A percentile compares a stretch with the other conserved stretches of the same genome.
phyloP scores from a whole-genome alignment of 2,113 vertebrate genomes.

The Erythrolamprus reginae region DNA sequence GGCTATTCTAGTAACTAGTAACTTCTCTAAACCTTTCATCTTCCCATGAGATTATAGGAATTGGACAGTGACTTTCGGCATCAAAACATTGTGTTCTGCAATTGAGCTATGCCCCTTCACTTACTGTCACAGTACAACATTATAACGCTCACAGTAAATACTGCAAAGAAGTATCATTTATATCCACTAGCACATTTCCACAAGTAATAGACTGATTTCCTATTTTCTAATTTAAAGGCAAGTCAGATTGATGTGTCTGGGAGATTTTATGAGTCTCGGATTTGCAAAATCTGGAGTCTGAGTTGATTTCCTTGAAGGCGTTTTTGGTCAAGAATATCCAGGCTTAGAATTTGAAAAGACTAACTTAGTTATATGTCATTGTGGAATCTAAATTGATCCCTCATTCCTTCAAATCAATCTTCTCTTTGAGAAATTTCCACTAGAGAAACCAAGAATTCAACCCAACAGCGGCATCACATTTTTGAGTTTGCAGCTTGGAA shows the following conservation, averaged over 20 bases:
- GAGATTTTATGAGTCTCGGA: neutral
- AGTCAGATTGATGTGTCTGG: neutral
- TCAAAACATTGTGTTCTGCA: neutral
- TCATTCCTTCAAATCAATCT: neutral
- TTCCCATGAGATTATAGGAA: neutral
- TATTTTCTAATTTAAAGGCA: neutral
- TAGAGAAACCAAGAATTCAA: neutral
- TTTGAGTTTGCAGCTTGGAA: neutral
- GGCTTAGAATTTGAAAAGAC: neutral
- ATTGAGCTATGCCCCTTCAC: neutral
- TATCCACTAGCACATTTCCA: neutral
- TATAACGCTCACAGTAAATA: neutral
- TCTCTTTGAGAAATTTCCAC: neutral
- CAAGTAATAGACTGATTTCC: neutral
- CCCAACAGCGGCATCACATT: neutral
- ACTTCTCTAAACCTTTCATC: neutral
- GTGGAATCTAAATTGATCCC: neutral
- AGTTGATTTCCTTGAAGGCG: neutral
- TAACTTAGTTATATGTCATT: neutral
- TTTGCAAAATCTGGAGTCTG: neutral
- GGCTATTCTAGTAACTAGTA: neutral
- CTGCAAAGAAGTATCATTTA: neutral
- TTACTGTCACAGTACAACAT: neutral
- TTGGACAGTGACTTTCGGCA: neutral
- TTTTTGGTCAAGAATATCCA: neutral